phyloP scores from a whole-genome alignment of 2,113 vertebrate species.

The human region GRCh38 chr9:82999001-82999500 shows the following conservation, averaged over 20 bases:
- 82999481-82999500: not conserved
- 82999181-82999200: not conserved
- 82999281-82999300: not conserved
- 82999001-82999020: not conserved
- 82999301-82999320: not conserved
- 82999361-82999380: not conserved
- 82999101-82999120: not conserved
- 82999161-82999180: constrained; percentile 5
- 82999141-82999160: not conserved
- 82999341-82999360: not conserved
- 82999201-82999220: not conserved
- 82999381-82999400: not conserved
- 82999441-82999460: not conserved
- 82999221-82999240: not conserved
- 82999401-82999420: not conserved
- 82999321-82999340: not conserved
- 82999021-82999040: not conserved
- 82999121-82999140: constrained; percentile 1
- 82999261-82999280: not conserved
- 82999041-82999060: not conserved
- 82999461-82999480: not conserved
- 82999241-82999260: not conserved
- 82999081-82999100: not conserved
- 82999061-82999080: not conserved
- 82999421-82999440: not conserved